Conservation (phyloP, 2,888 invertebrate species). For the Scaptomyza polygonia region DNA sequence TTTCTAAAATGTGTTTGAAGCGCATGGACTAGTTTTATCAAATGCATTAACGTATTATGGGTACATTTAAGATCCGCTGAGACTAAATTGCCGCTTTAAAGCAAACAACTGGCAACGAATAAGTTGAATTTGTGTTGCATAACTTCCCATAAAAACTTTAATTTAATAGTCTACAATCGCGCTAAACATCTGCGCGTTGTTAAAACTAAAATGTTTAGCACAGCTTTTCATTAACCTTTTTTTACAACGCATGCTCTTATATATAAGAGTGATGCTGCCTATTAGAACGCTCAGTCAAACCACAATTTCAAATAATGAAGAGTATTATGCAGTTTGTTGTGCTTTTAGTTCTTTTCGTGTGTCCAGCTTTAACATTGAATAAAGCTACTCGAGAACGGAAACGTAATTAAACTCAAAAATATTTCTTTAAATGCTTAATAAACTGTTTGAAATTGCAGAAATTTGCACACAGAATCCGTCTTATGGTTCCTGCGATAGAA, state of each 20-base stretch:
- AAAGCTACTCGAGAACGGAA: conserved; percentile 5
- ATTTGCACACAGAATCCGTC: conserved; percentile 1
- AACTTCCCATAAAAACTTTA: background rate
- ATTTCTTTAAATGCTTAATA: background rate
- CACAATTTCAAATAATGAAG: background rate
- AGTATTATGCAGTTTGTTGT: background rate
- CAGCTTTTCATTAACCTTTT: conserved; percentile 20
- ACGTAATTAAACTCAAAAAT: conserved; percentile 14
- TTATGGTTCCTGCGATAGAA: background rate
- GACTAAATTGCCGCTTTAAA: no score
- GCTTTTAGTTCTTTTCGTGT: background rate
- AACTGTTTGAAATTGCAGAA: conserved; percentile 9
- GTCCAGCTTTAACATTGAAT: background rate
- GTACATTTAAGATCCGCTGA: no score
- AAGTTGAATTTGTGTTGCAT: background rate
- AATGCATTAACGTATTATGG: no score
- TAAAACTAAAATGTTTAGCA: background rate
- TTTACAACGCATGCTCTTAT: background rate
- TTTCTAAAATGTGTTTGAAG: no score
- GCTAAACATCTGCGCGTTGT: background rate
- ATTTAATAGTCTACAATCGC: background rate
- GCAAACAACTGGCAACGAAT: no score
- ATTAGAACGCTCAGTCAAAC: background rate
- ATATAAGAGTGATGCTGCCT: background rate
- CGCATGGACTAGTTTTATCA: no score